Evolutionary conservation across 2,113 vertebrate genomes (phyloP), one percentile per base, ranked within the genome.

Genomic region (Vireo altiloquus): DNA sequence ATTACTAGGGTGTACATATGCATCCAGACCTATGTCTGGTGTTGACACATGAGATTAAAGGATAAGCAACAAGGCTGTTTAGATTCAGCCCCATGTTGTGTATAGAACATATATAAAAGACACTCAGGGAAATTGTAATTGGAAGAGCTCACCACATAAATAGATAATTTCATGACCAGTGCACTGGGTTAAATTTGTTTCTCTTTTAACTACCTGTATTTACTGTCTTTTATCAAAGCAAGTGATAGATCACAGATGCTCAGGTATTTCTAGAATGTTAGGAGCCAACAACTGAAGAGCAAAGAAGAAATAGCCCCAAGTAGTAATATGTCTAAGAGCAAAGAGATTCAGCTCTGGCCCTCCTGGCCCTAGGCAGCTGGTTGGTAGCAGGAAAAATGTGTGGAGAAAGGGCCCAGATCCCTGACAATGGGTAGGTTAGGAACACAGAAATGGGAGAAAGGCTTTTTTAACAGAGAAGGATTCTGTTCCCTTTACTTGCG

Each of bases 11-110:
- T 37, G 33, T 33, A 63, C 3, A 8, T 40, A 33, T n/a, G 13
- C 31, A 90, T 47, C 42, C 28, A 82, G n/a, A 39, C 1, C 7
- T 49, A 16, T 20, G 9, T 74, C 35, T 83, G 64, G 35, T 47
- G 40, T 42, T 76, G 35, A 39, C 6, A 76, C 0, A 1, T 63
- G 63, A 69, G 19, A 21, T 76, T 53, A 87, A 93, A 87, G 25
- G 21, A 40, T 33, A 82, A 14, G 8, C 21, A 87, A 27, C 1
- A 1, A 71, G 10, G 7, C 17, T 85, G 15, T 12, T 74, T 61
- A 40, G 7, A 20, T 72, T 72, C 31, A 85, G 21, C 3, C 1
- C 6, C 16, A 19, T 0, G 0, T 37, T 46, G 3, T 53, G 6
- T 16, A 28, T 27, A 61, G 2, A 69, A 42, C 49, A 65, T 25